Percentiles rank a stretch among this genome's conserved stretches.
phyloP scores from a whole-genome alignment of 1,140 invertebrate species.

The Drosophila carrolli region DNA sequence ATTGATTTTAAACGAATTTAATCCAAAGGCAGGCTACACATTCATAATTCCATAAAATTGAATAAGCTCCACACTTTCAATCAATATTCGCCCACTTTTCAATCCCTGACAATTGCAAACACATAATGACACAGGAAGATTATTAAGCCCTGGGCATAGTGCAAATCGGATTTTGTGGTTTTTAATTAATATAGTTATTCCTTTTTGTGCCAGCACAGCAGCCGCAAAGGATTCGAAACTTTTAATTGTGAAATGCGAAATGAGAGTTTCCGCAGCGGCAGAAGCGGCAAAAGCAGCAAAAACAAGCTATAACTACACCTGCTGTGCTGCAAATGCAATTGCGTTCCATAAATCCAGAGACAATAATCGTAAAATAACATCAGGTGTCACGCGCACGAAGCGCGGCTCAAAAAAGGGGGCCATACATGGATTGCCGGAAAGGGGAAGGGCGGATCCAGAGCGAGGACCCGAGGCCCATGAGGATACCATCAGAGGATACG shows the following conservation, averaged over 20 bases:
- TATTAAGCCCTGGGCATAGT: slow-evolving; percentile 41
- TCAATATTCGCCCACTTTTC: not conserved
- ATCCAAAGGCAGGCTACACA: not conserved
- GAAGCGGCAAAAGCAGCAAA: slow-evolving; percentile 9
- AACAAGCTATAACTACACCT: slow-evolving; percentile 46
- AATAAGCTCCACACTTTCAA: not conserved
- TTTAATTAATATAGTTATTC: slow-evolving; percentile 66
- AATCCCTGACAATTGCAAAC: slow-evolving; percentile 10
- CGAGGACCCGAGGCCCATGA: slow-evolving; percentile 3
- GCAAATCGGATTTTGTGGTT: slow-evolving; percentile 46
- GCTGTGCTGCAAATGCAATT: slow-evolving; percentile 68
- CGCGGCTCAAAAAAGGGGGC: slow-evolving; percentile 38
- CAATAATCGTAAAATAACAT: slow-evolving; percentile 83
- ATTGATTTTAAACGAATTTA: no score
- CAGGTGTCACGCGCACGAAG: slow-evolving; percentile 77
- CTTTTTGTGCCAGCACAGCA: not conserved
- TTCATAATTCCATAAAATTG: slow-evolving; percentile 9
- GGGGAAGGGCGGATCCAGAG: not conserved
- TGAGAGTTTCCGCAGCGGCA: slow-evolving; percentile 19
- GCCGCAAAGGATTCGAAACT: slow-evolving; percentile 22
- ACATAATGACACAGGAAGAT: slow-evolving; percentile 22
- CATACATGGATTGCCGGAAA: slow-evolving; percentile 11
- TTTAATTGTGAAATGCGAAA: slow-evolving; percentile 44
- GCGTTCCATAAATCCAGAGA: slow-evolving; percentile 80
- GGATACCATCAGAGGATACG: slow-evolving; percentile 25